Evolutionary conservation across 2,113 vertebrate genomes (phyloP), one percentile per base, ranked within the genome.

Genomic region (Bubo scandiacus): DNA sequence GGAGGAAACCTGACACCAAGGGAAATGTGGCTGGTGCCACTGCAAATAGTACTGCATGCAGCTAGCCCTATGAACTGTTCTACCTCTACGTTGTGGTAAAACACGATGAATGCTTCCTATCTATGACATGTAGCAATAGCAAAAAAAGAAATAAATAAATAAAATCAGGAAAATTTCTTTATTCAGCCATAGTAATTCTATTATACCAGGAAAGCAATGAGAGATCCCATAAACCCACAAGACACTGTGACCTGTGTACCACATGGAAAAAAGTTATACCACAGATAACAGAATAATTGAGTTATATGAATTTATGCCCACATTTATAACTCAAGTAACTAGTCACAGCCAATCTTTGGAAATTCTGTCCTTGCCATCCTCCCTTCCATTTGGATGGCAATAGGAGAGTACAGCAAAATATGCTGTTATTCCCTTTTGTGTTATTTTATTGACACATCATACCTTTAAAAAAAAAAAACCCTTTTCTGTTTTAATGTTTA

Each of bases 401-500:
- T 47, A 66, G 20, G 29, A 67, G 13, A 84, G 17, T 49, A 75
- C 9, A 65, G 40, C 12, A 84, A 92, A 94, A 15, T 62, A 73
- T 36, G 36, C 52, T 86, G 11, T n/a, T 68, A 74, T 36, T 96
- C 58, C 10, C 32, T 87, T 90, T 80, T 58, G 25, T 78, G 29
- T 68, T 79, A 68, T 85, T 92, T 88, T 92, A 92, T 88, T 84
- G 77, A 74, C 40, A 77, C 8, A 32, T 59, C 36, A 54, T 43
- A 67, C 26, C 8, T 36, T 75, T 49, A 5, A 3, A 55, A 73
- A 67, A 59, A 36, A 47, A 36, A 36, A 36, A n/a, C 2, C 1
- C 32, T 81, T 88, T 38, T 72, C 55, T 59, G 23, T 85, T 94
- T 94, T 86, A 91, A 75, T 82, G 77, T 92, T 94, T 92, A 87